Base-by-base conservation (phyloP, 2,888 invertebrate genomes). In the Volucella inanis region DNA sequence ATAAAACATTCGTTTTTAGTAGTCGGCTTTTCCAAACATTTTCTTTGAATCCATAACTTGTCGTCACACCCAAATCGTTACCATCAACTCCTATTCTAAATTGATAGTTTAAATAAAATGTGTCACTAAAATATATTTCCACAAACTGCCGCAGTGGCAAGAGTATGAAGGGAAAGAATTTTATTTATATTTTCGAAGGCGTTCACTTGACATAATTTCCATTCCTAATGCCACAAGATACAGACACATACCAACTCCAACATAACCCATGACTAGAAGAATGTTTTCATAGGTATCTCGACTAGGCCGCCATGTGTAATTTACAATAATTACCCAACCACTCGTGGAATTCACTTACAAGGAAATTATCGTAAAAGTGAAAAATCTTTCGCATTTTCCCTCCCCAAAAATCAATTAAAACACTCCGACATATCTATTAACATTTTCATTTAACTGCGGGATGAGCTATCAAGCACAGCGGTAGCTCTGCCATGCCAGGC, bases 391-490 rank as follows among this genome's bases (percentile, higher is more conserved):
- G 54, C 49, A 47, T 47, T 31, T 31, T 38, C 49, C 38, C 54
- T 61, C 45, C 59, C n/a, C 59, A 52, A 15, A 65, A 76, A 82
- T 82, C 77, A 76, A 82, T 82, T 82, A 82, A 79, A 77, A 71
- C 71, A 65, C 76, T 65, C 74, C 65, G 71, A 74, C 68, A 67
- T 22, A 12, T 64, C 74, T 70, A 84, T 70, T 84, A 84, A 70
- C 68, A 79, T 70, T 70, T 70, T 67, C 74, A 52, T 70, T 52
- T 57, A 74, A 59, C 59, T 70, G 79, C 57, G 9, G 18, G 54
- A 75, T 67, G 55, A 61, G 47, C 71, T 75, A 75, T 81, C 43
- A 68, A 49, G 41, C 67, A 82, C 78, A 82, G 78, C 72, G 78
- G 78, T 54, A 67, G 41, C 62, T 45, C 47, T 45, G 39, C 64